phyloP scores from a whole-genome alignment of 2,797 vertebrate genomes.

The Tapera naevia region DNA sequence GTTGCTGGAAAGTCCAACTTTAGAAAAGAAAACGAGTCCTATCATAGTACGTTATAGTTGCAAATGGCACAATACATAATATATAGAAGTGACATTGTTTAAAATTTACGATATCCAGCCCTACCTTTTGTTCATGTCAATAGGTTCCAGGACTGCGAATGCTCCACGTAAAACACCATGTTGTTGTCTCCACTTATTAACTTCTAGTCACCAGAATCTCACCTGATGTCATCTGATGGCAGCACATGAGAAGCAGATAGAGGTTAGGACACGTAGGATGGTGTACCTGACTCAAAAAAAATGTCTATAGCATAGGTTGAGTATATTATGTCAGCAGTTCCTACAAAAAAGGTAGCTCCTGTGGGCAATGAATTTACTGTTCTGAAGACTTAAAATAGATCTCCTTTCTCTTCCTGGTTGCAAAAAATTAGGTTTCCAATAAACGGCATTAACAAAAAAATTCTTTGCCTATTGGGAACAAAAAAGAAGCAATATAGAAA shows the following conservation, averaged over 20 bases:
- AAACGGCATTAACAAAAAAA: background rate
- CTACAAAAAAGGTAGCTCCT: background rate
- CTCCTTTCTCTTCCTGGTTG: background rate
- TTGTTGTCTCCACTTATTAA: background rate
- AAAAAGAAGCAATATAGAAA: background rate
- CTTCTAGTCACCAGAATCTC: background rate
- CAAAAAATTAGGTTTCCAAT: rapidly evolving
- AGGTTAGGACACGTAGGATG: background rate
- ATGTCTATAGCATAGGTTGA: background rate
- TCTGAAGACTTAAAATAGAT: background rate
- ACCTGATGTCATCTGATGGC: background rate
- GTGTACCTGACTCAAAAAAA: background rate
- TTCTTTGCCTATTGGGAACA: rapidly evolving
- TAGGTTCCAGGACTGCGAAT: background rate
- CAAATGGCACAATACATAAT: background rate
- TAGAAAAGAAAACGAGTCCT: background rate
- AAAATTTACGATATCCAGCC: background rate
- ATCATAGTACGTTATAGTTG: background rate
- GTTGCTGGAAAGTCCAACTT: background rate
- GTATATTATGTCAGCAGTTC: background rate
- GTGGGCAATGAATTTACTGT: background rate
- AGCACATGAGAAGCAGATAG: background rate
- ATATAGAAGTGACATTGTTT: background rate
- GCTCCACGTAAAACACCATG: background rate
- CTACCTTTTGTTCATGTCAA: background rate